Evolutionary conservation across 2,797 vertebrate species (phyloP).

Genomic region (Myotis daubentonii): DNA sequence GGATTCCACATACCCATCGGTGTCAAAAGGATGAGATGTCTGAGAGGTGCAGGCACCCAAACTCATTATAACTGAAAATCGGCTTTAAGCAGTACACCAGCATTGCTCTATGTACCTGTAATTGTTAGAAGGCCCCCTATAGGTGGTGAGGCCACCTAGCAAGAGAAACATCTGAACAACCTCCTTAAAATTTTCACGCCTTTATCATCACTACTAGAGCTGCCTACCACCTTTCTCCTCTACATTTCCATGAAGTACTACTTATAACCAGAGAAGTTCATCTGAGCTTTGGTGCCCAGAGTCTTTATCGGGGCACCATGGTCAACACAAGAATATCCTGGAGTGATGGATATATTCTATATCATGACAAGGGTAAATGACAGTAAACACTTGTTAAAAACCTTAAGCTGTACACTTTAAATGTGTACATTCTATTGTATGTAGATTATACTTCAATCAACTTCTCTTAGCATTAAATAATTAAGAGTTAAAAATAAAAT

Average conservation of each 20-base stretch:
- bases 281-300: not conserved
- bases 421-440: not conserved
- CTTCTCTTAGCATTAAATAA: not conserved
- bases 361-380: not conserved
- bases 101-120: not conserved
- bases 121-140: not conserved
- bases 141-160: not conserved
- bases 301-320: not conserved
- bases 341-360: not conserved
- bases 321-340: slow-evolving; percentile 1
- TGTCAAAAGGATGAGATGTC: not conserved
- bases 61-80: not conserved
- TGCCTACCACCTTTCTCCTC: not conserved
- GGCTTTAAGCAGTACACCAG: not conserved
- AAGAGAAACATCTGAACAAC: not conserved
- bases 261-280: not conserved
- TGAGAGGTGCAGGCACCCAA: not conserved
- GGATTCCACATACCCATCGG: not conserved
- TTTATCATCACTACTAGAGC: not conserved
- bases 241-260: not conserved
- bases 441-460: slow-evolving; percentile 22
- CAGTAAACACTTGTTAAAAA: not conserved
- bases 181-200: not conserved
- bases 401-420: not conserved
- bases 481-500: not conserved